Evolutionary conservation across 1,140 invertebrate genomes (phyloP).

Genomic region (Drosophila equinoxialis): DNA sequence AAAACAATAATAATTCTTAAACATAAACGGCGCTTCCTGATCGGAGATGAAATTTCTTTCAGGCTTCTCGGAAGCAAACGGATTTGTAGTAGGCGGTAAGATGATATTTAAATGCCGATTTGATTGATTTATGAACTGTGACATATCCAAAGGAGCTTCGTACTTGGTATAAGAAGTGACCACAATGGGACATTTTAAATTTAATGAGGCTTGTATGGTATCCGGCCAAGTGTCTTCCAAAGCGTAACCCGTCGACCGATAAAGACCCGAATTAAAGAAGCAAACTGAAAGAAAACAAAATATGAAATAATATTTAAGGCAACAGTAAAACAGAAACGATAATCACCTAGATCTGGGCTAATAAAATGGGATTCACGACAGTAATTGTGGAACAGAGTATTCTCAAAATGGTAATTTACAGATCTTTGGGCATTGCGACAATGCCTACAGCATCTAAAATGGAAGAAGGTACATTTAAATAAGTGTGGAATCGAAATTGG

Average conservation of each 20-base stretch:
- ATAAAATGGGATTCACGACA: slow-evolving; percentile 81
- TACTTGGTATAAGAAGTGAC: slow-evolving; percentile 87
- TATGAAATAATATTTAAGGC: neutral
- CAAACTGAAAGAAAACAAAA: slow-evolving; percentile 83
- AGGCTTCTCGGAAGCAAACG: slow-evolving; percentile 87
- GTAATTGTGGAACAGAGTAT: slow-evolving; percentile 86
- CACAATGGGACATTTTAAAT: slow-evolving; percentile 84
- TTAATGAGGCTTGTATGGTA: slow-evolving; percentile 85
- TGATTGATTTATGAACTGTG: slow-evolving; percentile 83
- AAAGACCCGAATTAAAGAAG: slow-evolving; percentile 88
- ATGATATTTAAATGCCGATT: slow-evolving; percentile 83
- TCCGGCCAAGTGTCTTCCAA: slow-evolving; percentile 87
- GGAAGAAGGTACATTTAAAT: neutral
- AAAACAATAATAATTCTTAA: slow-evolving; percentile 88
- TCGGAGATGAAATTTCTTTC: slow-evolving; percentile 90
- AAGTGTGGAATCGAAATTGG: too few relatives aligned
- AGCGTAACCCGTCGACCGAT: slow-evolving; percentile 86
- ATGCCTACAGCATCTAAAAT: slow-evolving; percentile 60
- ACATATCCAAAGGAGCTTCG: slow-evolving; percentile 86
- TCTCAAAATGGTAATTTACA: slow-evolving; percentile 76
- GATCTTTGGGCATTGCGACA: slow-evolving; percentile 60
- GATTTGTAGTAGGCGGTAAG: slow-evolving; percentile 85
- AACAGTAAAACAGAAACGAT: too few relatives aligned
- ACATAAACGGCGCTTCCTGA: slow-evolving; percentile 87
- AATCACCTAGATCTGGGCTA: slow-evolving; percentile 85